Percentiles rank a stretch among this genome's conserved stretches.
phyloP scores from a whole-genome alignment of 2,888 invertebrate genomes.

The Taphrorychus bicolor region DNA sequence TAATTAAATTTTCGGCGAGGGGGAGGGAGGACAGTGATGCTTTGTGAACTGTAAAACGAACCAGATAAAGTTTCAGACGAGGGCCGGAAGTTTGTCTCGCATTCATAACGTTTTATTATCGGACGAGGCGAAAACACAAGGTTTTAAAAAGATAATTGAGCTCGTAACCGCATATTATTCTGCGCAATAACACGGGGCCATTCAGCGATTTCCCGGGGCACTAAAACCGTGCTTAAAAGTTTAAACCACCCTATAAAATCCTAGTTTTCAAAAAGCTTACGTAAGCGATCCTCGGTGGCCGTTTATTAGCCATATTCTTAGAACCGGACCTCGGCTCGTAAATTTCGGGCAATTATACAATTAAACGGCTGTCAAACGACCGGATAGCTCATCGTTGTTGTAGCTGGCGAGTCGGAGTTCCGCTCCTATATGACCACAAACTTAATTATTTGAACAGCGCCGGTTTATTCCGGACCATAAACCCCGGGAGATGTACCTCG shows the following conservation, averaged over 20 bases:
- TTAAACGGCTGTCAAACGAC: conserved; percentile 32
- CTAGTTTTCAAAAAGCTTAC: conserved; percentile 22
- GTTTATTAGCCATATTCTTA: conserved; percentile 31
- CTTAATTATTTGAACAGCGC: conserved; percentile 54
- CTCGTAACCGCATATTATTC: conserved; percentile 2
- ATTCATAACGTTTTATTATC: not conserved
- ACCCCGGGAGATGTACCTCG: conserved; percentile 53
- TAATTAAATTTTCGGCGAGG: conserved; percentile 4
- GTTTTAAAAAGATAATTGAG: not conserved
- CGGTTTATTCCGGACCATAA: conserved; percentile 51
- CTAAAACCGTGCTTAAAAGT: conserved; percentile 17
- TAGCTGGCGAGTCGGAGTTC: no score
- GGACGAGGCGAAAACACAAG: not conserved
- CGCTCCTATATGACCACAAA: conserved; percentile 47
- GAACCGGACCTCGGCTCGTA: conserved; percentile 15
- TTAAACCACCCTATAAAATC: conserved; percentile 23
- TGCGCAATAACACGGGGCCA: conserved; percentile 3
- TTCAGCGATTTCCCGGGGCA: conserved; percentile 10
- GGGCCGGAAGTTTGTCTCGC: not conserved
- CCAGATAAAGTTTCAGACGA: not conserved
- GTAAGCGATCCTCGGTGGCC: conserved; percentile 18
- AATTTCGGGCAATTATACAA: conserved; percentile 34
- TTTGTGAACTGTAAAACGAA: not conserved
- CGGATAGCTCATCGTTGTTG: conserved; percentile 30
- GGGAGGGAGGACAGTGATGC: not conserved